Base-by-base conservation (phyloP, 2,888 invertebrate species). In the Agrochola lychnidis region DNA sequence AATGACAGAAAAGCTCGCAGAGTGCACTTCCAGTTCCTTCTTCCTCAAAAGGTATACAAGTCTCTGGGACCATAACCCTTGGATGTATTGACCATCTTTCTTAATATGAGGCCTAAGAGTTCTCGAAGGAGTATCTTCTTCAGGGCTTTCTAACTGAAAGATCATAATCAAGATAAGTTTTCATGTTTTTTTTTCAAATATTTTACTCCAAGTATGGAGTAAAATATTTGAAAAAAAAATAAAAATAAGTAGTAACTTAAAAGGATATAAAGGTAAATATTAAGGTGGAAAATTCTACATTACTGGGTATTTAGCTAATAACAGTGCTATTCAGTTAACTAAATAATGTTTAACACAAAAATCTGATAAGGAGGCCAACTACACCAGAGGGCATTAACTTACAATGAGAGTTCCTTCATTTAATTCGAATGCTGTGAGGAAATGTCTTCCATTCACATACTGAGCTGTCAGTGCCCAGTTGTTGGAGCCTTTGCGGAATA, bases 401-500 rank as follows among this genome's bases (percentile, higher is more conserved):
- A 97, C 97, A 89, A 96, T 96, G 36, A 97, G 88, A 78, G 95
- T 96, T 36, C 97, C 97, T 89, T 96, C 96, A 90, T 94, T 96
- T 53, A 96, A 87, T 86, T 97, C 96, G 90, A 96, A 97, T 9
- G 96, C 96, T 71, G 97, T 96, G 25, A 97, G 90, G 77, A 97
- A 97, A 91, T 97, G 97, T 87, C 96, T 92, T 36, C 97, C 97
- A 89, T 95, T 95, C 0, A 97, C 96, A 93, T 96, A 96, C 74
- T 97, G 97, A n/a, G 96, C 95, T 63, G 94, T 93, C 53, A 97
- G 86, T 4, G 95, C 92, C 97, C 97, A 97, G 80, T 95, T 95
- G 71, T 96, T 96, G 7, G 95, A 94, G 6, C 95, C 94, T 82
- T 96, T 96, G 12, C 95, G 91, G 84, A 94, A 96, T 61, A 92